These are phyloP conservation scores for Heliothis subflexa DNA, from an alignment of 1,140 invertebrate species.

Conservation along the genomic window DNA sequence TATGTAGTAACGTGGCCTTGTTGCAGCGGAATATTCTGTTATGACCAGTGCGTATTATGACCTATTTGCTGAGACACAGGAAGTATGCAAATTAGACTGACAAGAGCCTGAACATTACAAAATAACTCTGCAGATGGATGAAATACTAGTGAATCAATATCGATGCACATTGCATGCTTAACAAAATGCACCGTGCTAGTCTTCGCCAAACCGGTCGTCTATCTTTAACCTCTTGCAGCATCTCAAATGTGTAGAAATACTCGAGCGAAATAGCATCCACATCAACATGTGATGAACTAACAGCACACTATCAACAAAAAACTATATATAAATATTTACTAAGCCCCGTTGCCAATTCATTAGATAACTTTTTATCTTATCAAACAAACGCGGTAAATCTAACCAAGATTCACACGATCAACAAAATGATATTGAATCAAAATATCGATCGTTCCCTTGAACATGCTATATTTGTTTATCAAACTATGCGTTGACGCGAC, in stretches of 20 bases:
- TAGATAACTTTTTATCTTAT: conserved; percentile 55
- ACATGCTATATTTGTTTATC: conserved; percentile 34
- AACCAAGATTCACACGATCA: conserved; percentile 63
- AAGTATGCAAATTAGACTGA: conserved; percentile 24
- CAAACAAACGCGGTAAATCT: conserved; percentile 53
- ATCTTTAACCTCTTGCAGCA: conserved; percentile 61
- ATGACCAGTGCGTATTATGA: conserved; percentile 15
- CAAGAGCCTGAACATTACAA: conserved; percentile 26
- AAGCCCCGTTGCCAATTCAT: not conserved
- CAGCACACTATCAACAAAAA: conserved; percentile 17
- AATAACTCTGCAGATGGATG: not conserved
- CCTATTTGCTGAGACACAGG: conserved; percentile 17
- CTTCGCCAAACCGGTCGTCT: conserved; percentile 54
- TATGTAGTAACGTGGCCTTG: conserved; percentile 44
- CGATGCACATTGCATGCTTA: conserved; percentile 47
- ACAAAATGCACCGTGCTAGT: conserved; percentile 33
- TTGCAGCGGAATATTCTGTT: conserved; percentile 46
- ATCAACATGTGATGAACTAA: conserved; percentile 10
- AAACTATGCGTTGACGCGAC: not conserved
- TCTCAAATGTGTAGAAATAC: conserved; percentile 53
- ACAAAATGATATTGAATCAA: conserved; percentile 26
- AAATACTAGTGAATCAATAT: conserved; percentile 48
- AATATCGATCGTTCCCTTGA: conserved; percentile 40
- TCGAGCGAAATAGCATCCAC: conserved; percentile 43
- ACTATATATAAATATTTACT: not conserved